Conservation (phyloP, 2,888 invertebrate species). For the Acanthococcus lagerstroemiae region DNA sequence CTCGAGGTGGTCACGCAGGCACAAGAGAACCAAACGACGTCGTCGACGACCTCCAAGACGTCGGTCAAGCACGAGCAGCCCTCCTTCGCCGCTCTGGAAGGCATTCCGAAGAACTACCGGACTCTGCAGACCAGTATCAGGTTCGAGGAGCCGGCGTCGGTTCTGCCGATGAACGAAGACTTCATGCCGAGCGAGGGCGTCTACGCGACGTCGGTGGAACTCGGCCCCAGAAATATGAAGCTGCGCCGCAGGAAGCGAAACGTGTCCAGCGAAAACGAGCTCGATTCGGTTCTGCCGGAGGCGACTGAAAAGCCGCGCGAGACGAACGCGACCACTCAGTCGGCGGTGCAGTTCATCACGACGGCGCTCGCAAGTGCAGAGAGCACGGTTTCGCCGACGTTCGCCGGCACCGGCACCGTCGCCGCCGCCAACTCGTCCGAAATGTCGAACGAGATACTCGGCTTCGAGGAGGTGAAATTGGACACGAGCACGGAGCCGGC, state of each 20-base stretch:
- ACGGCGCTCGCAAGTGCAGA: not conserved
- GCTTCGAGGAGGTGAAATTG: not conserved
- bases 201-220: slow-evolving; percentile 40
- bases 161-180: slow-evolving; percentile 25
- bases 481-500: not conserved
- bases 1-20: slow-evolving; percentile 14
- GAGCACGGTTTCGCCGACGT: not conserved
- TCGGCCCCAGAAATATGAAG: slow-evolving; percentile 43
- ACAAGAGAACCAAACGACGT: slow-evolving; percentile 18
- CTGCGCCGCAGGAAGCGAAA: slow-evolving; percentile 12
- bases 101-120: slow-evolving; percentile 31
- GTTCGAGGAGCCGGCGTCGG: slow-evolving; percentile 21
- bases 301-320: slow-evolving; percentile 15
- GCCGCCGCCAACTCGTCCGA: not conserved
- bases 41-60: not conserved
- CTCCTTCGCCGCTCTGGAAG: slow-evolving; percentile 33
- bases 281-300: slow-evolving; percentile 33
- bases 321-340: slow-evolving; percentile 13
- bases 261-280: slow-evolving; percentile 34
- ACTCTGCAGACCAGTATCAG: slow-evolving; percentile 26
- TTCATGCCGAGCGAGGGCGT: slow-evolving; percentile 33
- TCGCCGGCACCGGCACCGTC: not conserved
- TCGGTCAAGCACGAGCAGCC: slow-evolving; percentile 21
- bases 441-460: not conserved
- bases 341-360: not conserved